Percentiles rank a stretch among this genome's conserved stretches.
Evolutionary conservation across 2,888 invertebrate species (phyloP).

Genomic region (Zele albiditarsus): DNA sequence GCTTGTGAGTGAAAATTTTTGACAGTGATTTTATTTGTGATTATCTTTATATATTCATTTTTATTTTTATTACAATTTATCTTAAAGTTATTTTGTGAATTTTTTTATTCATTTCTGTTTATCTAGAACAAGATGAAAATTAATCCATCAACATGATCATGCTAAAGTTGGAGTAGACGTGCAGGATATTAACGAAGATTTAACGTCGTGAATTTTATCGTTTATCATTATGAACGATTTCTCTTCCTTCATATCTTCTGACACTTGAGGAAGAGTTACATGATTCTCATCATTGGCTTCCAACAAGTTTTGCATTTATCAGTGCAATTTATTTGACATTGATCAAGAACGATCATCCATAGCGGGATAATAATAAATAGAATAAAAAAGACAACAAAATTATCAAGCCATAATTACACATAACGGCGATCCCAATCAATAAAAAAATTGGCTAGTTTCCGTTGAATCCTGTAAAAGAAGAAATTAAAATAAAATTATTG

Average conservation of each 20-base stretch:
- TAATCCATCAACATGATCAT: not conserved
- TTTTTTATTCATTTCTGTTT: not conserved
- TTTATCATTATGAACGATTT: conserved; percentile 2
- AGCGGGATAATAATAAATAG: not conserved
- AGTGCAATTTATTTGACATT: not conserved
- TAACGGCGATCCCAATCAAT: not conserved
- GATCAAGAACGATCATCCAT: not conserved
- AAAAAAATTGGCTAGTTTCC: not conserved
- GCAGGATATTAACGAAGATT: not conserved
- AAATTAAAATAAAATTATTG: not conserved
- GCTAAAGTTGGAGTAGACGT: not conserved
- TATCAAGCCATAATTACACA: not conserved
- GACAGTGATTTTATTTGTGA: not conserved
- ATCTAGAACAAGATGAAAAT: not conserved
- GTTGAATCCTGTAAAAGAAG: not conserved
- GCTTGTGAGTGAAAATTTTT: conserved; percentile 6
- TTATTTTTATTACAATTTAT: not conserved
- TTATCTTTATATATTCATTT: not conserved
- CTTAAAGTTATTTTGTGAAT: not conserved
- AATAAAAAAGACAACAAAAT: not conserved
- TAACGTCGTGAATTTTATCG: not conserved
- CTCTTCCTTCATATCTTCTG: not conserved
- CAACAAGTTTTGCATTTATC: not conserved
- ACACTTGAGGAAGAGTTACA: not conserved
- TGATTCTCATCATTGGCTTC: not conserved